phyloP scores from a whole-genome alignment of 2,888 invertebrate genomes.

The Psylliodes chrysocephalus region DNA sequence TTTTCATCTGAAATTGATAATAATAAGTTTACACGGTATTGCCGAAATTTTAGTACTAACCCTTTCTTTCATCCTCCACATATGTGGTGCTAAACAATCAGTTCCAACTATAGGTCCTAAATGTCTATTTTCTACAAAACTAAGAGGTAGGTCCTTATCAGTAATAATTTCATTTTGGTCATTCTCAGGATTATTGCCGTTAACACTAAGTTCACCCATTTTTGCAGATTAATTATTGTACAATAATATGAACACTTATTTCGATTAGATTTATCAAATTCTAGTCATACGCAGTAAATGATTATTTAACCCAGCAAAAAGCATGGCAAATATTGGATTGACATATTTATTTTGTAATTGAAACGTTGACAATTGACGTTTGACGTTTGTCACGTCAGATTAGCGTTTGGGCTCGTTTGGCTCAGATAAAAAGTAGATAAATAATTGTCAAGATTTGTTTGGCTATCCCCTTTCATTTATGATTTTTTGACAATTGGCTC shows the following conservation, averaged over 20 bases:
- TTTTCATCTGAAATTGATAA: constrained; percentile 93
- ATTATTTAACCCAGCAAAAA: constrained; percentile 24
- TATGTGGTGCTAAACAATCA: constrained; percentile 74
- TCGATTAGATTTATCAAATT: constrained; percentile 26
- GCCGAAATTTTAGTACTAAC: constrained; percentile 64
- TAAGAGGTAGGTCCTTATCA: constrained; percentile 77
- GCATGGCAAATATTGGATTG: constrained; percentile 28
- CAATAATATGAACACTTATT: constrained; percentile 17
- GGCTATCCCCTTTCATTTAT: no score
- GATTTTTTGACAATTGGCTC: no score
- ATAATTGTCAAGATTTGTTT: no score
- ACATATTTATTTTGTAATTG: constrained; percentile 26
- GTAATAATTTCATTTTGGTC: constrained; percentile 52
- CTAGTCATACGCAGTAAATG: constrained; percentile 38
- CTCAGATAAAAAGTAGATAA: no score
- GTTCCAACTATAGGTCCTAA: constrained; percentile 77
- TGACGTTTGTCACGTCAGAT: no score
- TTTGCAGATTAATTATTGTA: constrained; percentile 1
- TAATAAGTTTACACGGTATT: background rate
- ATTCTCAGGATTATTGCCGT: constrained; percentile 32
- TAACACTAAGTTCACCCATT: constrained; percentile 41
- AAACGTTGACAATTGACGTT: background rate
- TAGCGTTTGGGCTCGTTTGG: no score
- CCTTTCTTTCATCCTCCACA: constrained; percentile 94
- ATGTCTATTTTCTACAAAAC: constrained; percentile 80